These are phyloP conservation scores for Drosophila eohydei DNA, from an alignment of 2,888 invertebrate species.

Conservation along the genomic window DNA sequence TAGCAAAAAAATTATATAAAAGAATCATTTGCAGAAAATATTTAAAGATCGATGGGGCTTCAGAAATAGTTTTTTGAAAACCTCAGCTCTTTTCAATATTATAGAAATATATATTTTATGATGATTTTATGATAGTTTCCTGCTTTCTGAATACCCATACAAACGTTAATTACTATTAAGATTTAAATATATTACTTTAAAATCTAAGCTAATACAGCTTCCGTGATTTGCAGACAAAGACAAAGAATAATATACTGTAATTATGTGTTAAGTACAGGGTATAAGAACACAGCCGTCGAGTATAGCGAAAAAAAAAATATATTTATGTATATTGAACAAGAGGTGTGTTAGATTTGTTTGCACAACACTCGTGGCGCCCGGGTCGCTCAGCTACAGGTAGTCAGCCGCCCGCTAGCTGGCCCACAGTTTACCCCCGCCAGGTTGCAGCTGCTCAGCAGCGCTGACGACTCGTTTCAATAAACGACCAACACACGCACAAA, in stretches of 20 bases:
- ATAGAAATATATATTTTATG: background rate
- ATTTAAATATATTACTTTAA: background rate
- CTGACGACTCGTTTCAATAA: constrained; percentile 76
- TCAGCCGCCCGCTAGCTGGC: constrained; percentile 23
- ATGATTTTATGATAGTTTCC: background rate
- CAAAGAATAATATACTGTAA: background rate
- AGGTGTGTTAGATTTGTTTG: constrained; percentile 61
- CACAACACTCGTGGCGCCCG: constrained; percentile 73
- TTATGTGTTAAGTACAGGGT: constrained; percentile 16
- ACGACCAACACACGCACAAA: constrained; percentile 62
- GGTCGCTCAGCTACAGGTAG: constrained; percentile 64
- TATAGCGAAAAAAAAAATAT: constrained; percentile 18
- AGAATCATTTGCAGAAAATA: background rate
- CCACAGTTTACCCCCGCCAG: constrained; percentile 34
- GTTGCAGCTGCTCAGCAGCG: constrained; percentile 53
- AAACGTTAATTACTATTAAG: background rate
- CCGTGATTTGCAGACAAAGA: constrained; percentile 3
- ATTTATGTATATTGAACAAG: constrained; percentile 24
- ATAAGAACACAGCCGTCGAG: constrained; percentile 30
- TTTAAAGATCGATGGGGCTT: background rate
- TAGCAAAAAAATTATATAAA: background rate
- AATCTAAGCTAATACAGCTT: background rate
- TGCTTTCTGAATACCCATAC: too few species aligned
- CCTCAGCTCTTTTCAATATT: background rate
- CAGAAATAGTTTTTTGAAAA: background rate